These are phyloP conservation scores for Dermochelys coriacea DNA, from an alignment of 2,797 vertebrate species.

Conservation along the genomic window DNA sequence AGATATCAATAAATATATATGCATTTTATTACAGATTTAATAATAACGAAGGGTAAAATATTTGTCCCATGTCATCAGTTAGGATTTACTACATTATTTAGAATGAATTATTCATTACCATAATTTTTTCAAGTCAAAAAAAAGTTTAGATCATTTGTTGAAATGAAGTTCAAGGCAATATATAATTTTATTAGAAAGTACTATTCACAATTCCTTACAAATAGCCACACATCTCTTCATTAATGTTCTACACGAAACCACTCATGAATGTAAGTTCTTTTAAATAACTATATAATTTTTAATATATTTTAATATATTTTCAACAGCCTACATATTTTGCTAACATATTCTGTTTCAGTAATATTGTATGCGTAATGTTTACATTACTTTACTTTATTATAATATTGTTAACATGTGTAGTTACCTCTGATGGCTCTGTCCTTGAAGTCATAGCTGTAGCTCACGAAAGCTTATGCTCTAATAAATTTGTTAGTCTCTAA, in stretches of 20 bases:
- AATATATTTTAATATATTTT: background rate
- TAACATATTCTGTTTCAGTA: background rate
- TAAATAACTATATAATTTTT: background rate
- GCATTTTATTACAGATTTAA: background rate
- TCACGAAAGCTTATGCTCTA: too few relatives aligned
- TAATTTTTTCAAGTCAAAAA: constrained; percentile 32
- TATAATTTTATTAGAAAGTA: background rate
- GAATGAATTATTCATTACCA: constrained; percentile 1
- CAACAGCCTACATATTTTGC: background rate
- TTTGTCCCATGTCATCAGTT: background rate
- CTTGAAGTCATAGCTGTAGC: background rate
- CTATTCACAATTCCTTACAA: background rate
- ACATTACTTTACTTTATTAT: background rate
- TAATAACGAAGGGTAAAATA: background rate
- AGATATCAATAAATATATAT: constrained; percentile 1
- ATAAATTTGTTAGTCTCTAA: too few relatives aligned
- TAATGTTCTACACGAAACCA: background rate
- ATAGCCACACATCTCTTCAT: background rate
- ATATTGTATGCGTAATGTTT: background rate
- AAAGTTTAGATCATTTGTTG: constrained; percentile 1
- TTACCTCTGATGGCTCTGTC: background rate
- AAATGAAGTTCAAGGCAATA: background rate
- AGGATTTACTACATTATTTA: constrained; percentile 5
- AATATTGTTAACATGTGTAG: background rate
- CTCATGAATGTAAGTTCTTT: background rate